Base-by-base conservation (phyloP, 2,797 vertebrate species). In the Peromyscus nudipes region DNA sequence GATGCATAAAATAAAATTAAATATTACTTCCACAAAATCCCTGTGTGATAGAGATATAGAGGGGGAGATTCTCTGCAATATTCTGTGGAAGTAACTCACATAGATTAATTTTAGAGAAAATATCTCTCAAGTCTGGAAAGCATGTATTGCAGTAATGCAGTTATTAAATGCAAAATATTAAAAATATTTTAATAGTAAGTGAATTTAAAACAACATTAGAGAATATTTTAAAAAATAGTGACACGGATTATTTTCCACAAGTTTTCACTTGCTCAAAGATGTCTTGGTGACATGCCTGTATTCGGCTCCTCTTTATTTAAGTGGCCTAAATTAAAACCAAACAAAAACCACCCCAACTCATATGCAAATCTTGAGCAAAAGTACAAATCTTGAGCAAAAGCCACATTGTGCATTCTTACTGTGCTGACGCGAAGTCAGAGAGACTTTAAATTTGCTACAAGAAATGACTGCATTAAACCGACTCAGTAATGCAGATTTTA, bases 261-360 rank as follows among this genome's bases (percentile, higher is more conserved):
- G 14, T 80, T 95, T 97, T 86, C 27, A 94, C 17, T 96, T 90
- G 65, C 67, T 96, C 60, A 94, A 85, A 95, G n/a, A 89, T 43
- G 94, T 76, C 25, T 89, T 91, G 10, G 27, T 73, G 69, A 43
- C n/a, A 77, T 82, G 94, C 25, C 25, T 94, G 19, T 85, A 16
- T 90, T 95, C 92, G 2, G 3, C 52, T 91, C 31, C 40, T 96
- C 43, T 95, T 84, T 89, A 83, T 79, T 93, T 88, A 85, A 90
- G 46, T 60, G 29, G 27, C 43, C 80, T 75, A 57, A 96, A 88
- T n/a, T 87, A n/a, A 94, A 88, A 90, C 60, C 57, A 89, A 91
- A 93, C 86, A 37, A 17, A 43, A 89, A 64, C 27, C 34, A 52
- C 43, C 34, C 60, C 40, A 73, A 46, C 0, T 19, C 62, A 82